Percentiles rank a stretch among this genome's conserved stretches.
These are phyloP conservation scores for Rachycentron canadum DNA, from an alignment of 2,797 vertebrate species.

Conservation along the genomic window DNA sequence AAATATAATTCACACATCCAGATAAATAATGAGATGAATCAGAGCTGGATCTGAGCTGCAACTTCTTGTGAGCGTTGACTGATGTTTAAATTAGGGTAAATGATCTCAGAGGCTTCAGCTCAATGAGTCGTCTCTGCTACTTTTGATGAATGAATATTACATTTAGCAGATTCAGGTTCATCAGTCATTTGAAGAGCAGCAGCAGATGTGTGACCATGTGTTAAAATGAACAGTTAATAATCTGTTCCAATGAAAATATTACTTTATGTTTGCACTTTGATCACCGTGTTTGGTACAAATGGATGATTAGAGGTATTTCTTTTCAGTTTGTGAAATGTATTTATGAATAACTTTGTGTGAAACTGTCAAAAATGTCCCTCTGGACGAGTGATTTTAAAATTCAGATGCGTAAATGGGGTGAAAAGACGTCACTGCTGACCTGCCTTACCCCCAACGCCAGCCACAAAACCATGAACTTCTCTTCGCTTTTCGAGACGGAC, in stretches of 20 bases:
- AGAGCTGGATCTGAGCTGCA: conserved; percentile 3
- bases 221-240: neutral
- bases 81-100: neutral
- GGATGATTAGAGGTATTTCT: conserved; percentile 3
- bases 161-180: neutral
- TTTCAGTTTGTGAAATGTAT: conserved; percentile 26
- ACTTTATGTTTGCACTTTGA: conserved; percentile 59
- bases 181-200: neutral
- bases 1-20: too few species aligned
- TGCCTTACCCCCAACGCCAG: conserved; percentile 31
- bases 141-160: neutral
- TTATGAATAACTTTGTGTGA: neutral
- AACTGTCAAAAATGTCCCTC: conserved; percentile 3
- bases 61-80: neutral
- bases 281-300: conserved; percentile 30
- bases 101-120: neutral
- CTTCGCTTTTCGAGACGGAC: conserved; percentile 14
- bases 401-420: neutral
- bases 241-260: neutral
- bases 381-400: neutral
- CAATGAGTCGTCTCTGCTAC: neutral
- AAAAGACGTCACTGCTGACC: conserved; percentile 1
- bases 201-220: neutral
- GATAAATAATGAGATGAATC: too few species aligned
- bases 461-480: neutral